These are phyloP conservation scores for Muraenolepis orangiensis DNA, from an alignment of 2,797 vertebrate genomes.

Conservation along the genomic window DNA sequence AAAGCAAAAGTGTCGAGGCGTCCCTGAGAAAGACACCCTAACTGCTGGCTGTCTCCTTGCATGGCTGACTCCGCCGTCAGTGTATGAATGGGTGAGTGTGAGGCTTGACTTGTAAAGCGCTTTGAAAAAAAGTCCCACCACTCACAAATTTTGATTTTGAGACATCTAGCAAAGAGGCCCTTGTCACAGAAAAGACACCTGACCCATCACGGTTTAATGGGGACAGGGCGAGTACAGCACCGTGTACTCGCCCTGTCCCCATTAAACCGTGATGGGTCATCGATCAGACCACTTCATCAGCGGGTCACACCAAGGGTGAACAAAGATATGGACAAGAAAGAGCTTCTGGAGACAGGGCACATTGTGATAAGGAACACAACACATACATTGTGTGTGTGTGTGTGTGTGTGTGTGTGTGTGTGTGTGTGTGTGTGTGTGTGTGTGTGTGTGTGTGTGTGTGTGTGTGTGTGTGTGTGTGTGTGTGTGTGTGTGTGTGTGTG, in stretches of 20 bases:
- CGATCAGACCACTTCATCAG: constrained; percentile 12
- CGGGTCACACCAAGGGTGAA: not conserved
- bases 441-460: constrained; percentile 1
- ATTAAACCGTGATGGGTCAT: constrained; percentile 1
- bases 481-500: constrained; percentile 1
- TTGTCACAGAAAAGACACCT: not conserved
- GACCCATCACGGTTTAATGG: constrained; percentile 1
- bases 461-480: constrained; percentile 18
- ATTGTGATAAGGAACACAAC: constrained; percentile 24
- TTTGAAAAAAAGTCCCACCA: no score
- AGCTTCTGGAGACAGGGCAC: constrained; percentile 5
- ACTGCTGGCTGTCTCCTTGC: no score
- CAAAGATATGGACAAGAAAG: constrained; percentile 14
- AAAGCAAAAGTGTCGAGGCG: no score
- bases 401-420: constrained; percentile 13
- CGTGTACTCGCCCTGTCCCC: no score
- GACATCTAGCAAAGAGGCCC: not conserved
- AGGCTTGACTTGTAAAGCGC: no score
- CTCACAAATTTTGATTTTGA: no score
- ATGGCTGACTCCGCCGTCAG: no score
- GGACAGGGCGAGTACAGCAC: no score
- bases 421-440: constrained; percentile 7
- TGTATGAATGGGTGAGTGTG: no score
- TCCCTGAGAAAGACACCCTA: no score
- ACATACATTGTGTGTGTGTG: constrained; percentile 19